Evolutionary conservation across 2,888 invertebrate genomes (phyloP).

Genomic region (Lordiphosa fenestrarum): DNA sequence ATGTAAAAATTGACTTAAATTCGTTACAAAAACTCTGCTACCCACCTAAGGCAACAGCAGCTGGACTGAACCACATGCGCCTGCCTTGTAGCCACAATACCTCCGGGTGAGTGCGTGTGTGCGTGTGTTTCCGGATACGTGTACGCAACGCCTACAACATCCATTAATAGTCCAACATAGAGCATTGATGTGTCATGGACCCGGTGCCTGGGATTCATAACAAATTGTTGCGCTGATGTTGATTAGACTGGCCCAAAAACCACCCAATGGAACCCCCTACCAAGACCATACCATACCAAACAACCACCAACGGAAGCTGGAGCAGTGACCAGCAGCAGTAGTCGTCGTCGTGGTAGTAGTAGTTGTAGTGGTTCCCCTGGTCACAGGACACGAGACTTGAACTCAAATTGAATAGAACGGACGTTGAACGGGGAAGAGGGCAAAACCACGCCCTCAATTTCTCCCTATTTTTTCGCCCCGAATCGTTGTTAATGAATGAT

Average conservation of each 20-base stretch:
- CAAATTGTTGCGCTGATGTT: constrained; percentile 62
- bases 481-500: constrained; percentile 67
- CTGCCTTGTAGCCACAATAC: constrained; percentile 24
- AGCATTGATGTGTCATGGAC: constrained; percentile 42
- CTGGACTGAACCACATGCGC: constrained; percentile 32
- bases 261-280: constrained; percentile 5
- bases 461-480: constrained; percentile 20
- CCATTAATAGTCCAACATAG: constrained; percentile 50
- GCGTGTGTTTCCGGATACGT: constrained; percentile 11
- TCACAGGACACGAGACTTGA: constrained; percentile 16
- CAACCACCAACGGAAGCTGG: constrained; percentile 19
- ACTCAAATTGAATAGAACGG: constrained; percentile 60
- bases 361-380: constrained; percentile 23
- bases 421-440: constrained; percentile 23
- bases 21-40: neutral
- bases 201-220: constrained; percentile 47
- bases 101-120: constrained; percentile 1
- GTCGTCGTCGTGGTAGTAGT: neutral
- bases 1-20: too few species aligned
- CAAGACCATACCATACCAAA: constrained; percentile 10
- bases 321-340: constrained; percentile 4
- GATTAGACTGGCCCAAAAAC: constrained; percentile 48
- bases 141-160: constrained; percentile 51
- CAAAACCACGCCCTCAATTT: constrained; percentile 24
- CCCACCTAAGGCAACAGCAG: constrained; percentile 1